A percentile compares a stretch with the other conserved stretches of the same genome.
phyloP scores from a whole-genome alignment of 2,797 vertebrate genomes.

The Epinephelus malabaricus region DNA sequence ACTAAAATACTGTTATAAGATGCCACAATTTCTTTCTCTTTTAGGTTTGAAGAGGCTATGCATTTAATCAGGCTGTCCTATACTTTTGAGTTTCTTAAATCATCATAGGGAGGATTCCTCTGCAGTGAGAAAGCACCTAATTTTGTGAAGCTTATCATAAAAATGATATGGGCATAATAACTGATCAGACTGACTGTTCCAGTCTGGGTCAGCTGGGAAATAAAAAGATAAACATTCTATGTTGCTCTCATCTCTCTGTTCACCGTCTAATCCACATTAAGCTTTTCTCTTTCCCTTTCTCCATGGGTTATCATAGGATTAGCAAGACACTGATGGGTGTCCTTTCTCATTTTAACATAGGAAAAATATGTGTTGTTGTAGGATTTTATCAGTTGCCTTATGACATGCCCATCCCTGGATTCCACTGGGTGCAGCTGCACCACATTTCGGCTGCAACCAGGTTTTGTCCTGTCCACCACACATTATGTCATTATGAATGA shows the following conservation, averaged over 20 bases:
- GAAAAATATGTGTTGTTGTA: neutral
- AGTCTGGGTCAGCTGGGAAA: neutral
- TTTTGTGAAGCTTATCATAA: neutral
- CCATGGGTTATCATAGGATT: neutral
- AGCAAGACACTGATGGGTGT: neutral
- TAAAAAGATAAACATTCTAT: neutral
- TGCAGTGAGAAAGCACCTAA: neutral
- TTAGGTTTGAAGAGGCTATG: neutral
- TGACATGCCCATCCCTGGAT: no score
- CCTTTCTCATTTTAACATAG: neutral
- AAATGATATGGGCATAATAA: neutral
- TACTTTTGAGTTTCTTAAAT: neutral
- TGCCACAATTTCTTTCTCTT: neutral
- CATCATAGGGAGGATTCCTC: neutral
- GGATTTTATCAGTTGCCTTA: neutral
- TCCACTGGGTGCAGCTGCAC: no score
- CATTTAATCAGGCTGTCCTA: neutral
- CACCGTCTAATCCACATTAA: neutral
- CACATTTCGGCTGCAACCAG: no score
- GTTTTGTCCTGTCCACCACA: no score
- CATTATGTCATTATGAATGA: no score
- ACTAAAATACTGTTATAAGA: neutral
- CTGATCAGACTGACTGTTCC: neutral
- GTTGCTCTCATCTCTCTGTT: conserved; percentile 1
- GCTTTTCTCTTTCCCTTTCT: neutral